Conservation (phyloP, 2,888 invertebrate species). For the Drosophila ezoana region DNA sequence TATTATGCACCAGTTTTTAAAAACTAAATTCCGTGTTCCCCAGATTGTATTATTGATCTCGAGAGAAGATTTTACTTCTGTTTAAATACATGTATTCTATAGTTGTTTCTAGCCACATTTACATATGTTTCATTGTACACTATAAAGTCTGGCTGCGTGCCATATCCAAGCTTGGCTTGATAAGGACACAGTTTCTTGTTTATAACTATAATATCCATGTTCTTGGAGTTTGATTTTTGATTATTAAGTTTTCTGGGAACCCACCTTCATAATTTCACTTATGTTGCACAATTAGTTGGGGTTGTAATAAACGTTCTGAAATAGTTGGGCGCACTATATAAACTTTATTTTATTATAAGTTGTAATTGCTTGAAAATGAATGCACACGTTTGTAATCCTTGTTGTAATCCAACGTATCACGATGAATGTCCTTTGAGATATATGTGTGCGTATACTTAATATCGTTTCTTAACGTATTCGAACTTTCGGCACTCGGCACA, state of each 20-base stretch:
- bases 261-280: constrained; percentile 75
- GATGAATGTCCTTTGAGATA: constrained; percentile 23
- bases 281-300: constrained; percentile 10
- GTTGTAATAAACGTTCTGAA: constrained; percentile 7
- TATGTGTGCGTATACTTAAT: constrained; percentile 31
- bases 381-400: constrained; percentile 32
- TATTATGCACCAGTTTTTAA: too few relatives aligned
- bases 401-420: constrained; percentile 7
- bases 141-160: too few relatives aligned
- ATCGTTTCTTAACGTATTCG: constrained; percentile 19
- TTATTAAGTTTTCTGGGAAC: constrained; percentile 36
- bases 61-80: too few relatives aligned
- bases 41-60: too few relatives aligned
- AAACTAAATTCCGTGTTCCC: too few relatives aligned
- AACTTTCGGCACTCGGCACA: constrained; percentile 46
- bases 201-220: not conserved
- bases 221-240: not conserved
- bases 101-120: too few relatives aligned
- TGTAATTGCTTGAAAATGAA: not conserved
- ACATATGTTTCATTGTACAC: too few relatives aligned
- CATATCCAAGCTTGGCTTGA: too few relatives aligned
- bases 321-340: constrained; percentile 24
- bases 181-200: too few relatives aligned
- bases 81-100: too few relatives aligned
- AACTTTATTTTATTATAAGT: constrained; percentile 6